phyloP scores from a whole-genome alignment of 2,888 invertebrate species.

The Agriopis leucophaearia region DNA sequence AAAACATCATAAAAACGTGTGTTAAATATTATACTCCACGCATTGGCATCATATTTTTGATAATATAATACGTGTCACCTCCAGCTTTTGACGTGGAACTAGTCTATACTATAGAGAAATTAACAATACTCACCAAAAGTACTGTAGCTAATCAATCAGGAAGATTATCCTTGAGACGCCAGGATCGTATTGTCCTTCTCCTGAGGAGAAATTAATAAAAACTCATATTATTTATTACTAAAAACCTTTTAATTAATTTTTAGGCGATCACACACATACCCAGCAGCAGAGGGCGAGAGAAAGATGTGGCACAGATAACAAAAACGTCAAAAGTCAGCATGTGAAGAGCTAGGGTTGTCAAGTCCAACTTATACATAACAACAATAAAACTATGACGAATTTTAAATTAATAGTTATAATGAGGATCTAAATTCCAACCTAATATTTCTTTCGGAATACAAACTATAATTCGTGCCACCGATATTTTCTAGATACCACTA shows the following conservation, averaged over 20 bases:
- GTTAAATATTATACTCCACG: constrained; percentile 40
- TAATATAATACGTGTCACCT: constrained; percentile 86
- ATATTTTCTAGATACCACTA: too few species aligned
- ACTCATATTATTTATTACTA: constrained; percentile 55
- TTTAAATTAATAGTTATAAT: too few species aligned
- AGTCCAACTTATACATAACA: background rate
- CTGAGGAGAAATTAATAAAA: constrained; percentile 66
- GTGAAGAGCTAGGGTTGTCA: constrained; percentile 10
- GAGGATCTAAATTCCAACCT: too few species aligned
- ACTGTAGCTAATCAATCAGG: constrained; percentile 83
- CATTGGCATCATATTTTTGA: constrained; percentile 72
- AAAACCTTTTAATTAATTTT: constrained; percentile 57
- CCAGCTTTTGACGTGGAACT: constrained; percentile 86
- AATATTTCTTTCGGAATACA: too few species aligned
- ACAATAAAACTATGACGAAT: too few species aligned
- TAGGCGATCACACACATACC: constrained; percentile 71
- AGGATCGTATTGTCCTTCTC: constrained; percentile 76
- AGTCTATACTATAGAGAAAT: constrained; percentile 67
- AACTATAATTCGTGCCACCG: too few species aligned
- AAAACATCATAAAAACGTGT: constrained; percentile 33
- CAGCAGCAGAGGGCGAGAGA: constrained; percentile 79
- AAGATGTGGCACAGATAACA: constrained; percentile 63
- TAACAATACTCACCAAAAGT: constrained; percentile 77
- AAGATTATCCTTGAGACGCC: constrained; percentile 77
- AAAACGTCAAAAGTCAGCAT: constrained; percentile 19